These are phyloP conservation scores for Plumapathes pennacea DNA, from an alignment of 92 coral and sea anemone genomes.

Conservation along the genomic window DNA sequence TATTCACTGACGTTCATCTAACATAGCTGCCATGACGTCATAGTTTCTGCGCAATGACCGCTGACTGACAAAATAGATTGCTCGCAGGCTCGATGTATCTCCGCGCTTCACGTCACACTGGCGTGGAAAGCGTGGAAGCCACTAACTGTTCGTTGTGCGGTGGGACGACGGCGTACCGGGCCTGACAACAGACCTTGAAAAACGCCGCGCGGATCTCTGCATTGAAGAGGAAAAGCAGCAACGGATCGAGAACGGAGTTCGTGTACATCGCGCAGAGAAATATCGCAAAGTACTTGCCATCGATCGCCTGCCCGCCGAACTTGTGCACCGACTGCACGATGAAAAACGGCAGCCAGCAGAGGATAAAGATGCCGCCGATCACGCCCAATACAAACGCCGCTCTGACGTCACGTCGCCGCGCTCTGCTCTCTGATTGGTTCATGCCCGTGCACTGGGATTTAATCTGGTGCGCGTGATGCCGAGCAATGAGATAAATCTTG, in stretches of 20 bases:
- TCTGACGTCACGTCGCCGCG: slow-evolving; percentile 73
- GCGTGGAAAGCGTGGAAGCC: no score
- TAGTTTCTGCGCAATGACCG: no score
- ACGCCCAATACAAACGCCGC: slow-evolving; percentile 85
- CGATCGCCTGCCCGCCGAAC: slow-evolving; percentile 62
- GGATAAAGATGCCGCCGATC: slow-evolving; percentile 88
- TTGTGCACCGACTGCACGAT: slow-evolving; percentile 89
- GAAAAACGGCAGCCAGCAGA: slow-evolving; percentile 97
- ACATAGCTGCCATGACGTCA: no score
- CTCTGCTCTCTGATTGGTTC: slow-evolving; percentile 47
- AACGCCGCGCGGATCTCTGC: slow-evolving; percentile 75
- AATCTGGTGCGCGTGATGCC: slow-evolving; percentile 77
- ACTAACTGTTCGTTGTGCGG: no score
- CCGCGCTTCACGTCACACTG: no score
- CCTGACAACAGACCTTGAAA: slow-evolving; percentile 50
- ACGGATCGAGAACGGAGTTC: slow-evolving; percentile 85
- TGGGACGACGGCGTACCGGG: no score
- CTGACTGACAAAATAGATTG: no score
- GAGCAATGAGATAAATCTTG: slow-evolving; percentile 76
- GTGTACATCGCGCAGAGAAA: slow-evolving; percentile 92
- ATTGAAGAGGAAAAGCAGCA: slow-evolving; percentile 70
- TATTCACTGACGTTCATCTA: no score
- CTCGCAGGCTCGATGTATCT: no score
- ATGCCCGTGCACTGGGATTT: slow-evolving; percentile 30
- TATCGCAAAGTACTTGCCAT: slow-evolving; percentile 74